These are phyloP conservation scores for Cydia pomonella DNA, from an alignment of 1,140 invertebrate species.

Conservation along the genomic window DNA sequence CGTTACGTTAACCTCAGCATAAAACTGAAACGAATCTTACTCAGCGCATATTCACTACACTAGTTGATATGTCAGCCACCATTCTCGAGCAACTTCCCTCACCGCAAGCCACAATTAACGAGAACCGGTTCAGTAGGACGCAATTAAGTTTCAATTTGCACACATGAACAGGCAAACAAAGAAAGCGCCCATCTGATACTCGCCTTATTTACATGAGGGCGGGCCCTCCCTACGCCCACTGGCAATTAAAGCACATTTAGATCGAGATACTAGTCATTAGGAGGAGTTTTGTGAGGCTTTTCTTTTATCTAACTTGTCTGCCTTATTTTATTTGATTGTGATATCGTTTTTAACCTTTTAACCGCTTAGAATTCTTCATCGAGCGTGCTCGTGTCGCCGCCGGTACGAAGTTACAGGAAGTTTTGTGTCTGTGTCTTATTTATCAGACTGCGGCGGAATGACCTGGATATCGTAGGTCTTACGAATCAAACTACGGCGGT, in stretches of 20 bases:
- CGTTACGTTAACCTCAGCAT: not conserved
- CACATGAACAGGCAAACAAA: slow-evolving; percentile 55
- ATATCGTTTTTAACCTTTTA: not conserved
- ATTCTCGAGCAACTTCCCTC: slow-evolving; percentile 6
- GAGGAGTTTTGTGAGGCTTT: slow-evolving; percentile 27
- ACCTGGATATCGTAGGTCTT: no score
- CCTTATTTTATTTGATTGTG: no score
- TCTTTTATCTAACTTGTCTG: not conserved
- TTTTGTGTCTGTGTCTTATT: no score
- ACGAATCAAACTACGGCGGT: no score
- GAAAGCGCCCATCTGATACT: slow-evolving; percentile 46
- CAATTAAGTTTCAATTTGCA: slow-evolving; percentile 71
- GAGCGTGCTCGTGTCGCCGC: no score
- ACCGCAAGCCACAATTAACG: slow-evolving; percentile 34
- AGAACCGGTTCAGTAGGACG: slow-evolving; percentile 44
- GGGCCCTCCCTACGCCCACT: slow-evolving; percentile 34
- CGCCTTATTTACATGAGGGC: slow-evolving; percentile 45
- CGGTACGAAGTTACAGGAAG: no score
- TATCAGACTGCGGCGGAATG: no score
- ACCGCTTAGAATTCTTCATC: no score
- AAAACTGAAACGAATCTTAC: not conserved
- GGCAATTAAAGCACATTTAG: slow-evolving; percentile 44
- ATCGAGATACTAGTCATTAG: slow-evolving; percentile 40
- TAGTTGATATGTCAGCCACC: not conserved
- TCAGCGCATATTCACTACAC: not conserved